phyloP scores from a whole-genome alignment of 2,888 invertebrate species.

The Rhabditoides inermis region DNA sequence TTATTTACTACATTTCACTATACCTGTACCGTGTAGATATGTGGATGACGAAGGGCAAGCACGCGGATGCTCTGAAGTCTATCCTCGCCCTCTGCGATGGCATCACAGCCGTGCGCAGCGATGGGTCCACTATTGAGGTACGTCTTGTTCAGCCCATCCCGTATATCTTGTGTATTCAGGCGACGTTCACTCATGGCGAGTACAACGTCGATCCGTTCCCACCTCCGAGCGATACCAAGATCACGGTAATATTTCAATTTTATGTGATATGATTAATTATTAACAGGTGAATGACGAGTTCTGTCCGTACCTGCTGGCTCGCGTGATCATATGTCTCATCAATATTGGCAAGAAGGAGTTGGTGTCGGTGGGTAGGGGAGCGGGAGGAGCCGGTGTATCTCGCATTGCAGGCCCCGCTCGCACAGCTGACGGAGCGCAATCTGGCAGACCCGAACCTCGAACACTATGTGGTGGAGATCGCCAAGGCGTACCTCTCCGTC shows the following conservation, averaged over 20 bases:
- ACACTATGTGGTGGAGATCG: background rate
- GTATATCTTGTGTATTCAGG: slow-evolving; percentile 13
- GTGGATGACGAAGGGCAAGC: slow-evolving; percentile 30
- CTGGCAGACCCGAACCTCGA: background rate
- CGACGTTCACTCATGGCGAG: slow-evolving; percentile 25
- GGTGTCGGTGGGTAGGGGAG: slow-evolving; percentile 4
- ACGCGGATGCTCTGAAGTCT: slow-evolving; percentile 32
- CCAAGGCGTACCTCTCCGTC: background rate
- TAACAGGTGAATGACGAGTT: slow-evolving; percentile 5
- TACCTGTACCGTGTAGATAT: slow-evolving; percentile 14
- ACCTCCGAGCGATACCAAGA: slow-evolving; percentile 12
- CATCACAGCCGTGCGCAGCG: slow-evolving; percentile 8
- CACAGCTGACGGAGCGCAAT: background rate
- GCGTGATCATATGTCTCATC: slow-evolving; percentile 25
- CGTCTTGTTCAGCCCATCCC: too few species aligned
- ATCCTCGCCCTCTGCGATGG: slow-evolving; percentile 38
- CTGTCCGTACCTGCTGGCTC: slow-evolving; percentile 14
- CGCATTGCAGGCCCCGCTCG: background rate
- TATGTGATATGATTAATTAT: slow-evolving; percentile 5
- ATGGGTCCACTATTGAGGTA: too few species aligned
- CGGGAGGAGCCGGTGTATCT: background rate
- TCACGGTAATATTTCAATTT: slow-evolving; percentile 11
- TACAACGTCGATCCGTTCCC: slow-evolving; percentile 35
- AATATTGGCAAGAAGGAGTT: slow-evolving; percentile 10
- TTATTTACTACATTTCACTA: background rate